Base-by-base conservation (phyloP, 2,113 vertebrate species). In the Hyla sarda region DNA sequence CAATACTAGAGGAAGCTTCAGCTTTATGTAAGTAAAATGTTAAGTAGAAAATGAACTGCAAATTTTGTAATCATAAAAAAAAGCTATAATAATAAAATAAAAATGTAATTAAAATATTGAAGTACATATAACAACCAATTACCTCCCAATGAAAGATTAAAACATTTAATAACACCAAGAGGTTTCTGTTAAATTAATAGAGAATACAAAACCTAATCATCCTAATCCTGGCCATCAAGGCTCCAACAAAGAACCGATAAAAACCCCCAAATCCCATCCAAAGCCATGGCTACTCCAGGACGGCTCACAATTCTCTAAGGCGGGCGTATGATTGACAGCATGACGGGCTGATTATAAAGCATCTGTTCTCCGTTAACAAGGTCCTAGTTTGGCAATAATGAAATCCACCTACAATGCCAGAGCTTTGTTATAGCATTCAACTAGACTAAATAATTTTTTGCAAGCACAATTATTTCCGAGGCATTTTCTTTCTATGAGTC, bases 401-500 rank as follows among this genome's bases (percentile, higher is more conserved):
- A 75, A 16, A 75, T 28, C 73, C 45, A 75, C 73, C 23, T 28
- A 28, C 69, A 72, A 72, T 28, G 23, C 72, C 72, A 47, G 72
- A 3, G 23, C 11, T 74, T 74, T 74, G 41, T 25, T 74, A 25
- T 8, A 47, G 41, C 19, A 10, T 76, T 45, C 52, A 37, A 12
- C 17, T 2, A 78, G 52, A 37, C 77, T 37, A 60, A 56, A 60
- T 60, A 48, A 12, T 79, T 60, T 45, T 60, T 25, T 81, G 34
- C n/a, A 65, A 81, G 78, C 41, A 17, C 12, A 41, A 41, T 65
- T 54, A 77, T 77, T 77, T 65, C 58, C 8, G 23, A 45, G 37
- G 37, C 62, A 65, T 62, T 81, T 47, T 75, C 9, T 79, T 58
- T 60, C 54, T 25, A 47, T 62, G 78, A 81, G 56, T 81, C 78